Conservation (phyloP, 2,888 invertebrate species). For the Heliconius erato region DNA sequence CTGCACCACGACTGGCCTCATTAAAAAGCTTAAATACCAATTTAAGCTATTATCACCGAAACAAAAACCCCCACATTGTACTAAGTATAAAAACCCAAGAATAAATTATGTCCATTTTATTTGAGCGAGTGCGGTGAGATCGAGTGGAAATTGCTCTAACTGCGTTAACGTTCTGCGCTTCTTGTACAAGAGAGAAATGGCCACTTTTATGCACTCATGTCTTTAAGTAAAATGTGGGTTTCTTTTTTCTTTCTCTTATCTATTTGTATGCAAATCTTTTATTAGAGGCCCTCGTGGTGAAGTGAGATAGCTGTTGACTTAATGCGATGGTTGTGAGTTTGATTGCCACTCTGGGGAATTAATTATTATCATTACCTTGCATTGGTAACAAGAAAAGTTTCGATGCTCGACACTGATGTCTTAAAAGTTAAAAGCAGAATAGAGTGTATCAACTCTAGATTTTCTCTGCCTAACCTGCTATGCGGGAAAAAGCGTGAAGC, state of each 20-base stretch:
- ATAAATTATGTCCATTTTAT: constrained; percentile 54
- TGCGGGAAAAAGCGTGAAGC: too few relatives aligned
- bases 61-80: constrained; percentile 25
- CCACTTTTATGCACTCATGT: constrained; percentile 20
- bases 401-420: too few relatives aligned
- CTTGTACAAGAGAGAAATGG: constrained; percentile 24
- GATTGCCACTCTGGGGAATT: too few relatives aligned
- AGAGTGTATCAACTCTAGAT: too few relatives aligned
- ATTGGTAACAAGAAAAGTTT: too few relatives aligned
- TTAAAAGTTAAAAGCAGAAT: too few relatives aligned
- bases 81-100: constrained; percentile 48
- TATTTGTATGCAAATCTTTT: not conserved
- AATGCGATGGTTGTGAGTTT: too few relatives aligned
- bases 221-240: constrained; percentile 6
- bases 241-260: not conserved
- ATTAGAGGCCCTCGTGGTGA: not conserved
- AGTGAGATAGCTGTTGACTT: too few relatives aligned
- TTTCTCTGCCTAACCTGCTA: too few relatives aligned
- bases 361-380: too few relatives aligned
- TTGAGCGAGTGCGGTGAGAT: constrained; percentile 52
- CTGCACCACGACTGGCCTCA: too few relatives aligned
- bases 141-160: constrained; percentile 51
- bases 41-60: not conserved
- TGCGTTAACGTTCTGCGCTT: constrained; percentile 50
- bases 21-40: constrained; percentile 16